Percentiles rank a stretch among this genome's conserved stretches.
These are phyloP conservation scores for Dasypogon diadema DNA, from an alignment of 2,888 invertebrate genomes.

Conservation along the genomic window DNA sequence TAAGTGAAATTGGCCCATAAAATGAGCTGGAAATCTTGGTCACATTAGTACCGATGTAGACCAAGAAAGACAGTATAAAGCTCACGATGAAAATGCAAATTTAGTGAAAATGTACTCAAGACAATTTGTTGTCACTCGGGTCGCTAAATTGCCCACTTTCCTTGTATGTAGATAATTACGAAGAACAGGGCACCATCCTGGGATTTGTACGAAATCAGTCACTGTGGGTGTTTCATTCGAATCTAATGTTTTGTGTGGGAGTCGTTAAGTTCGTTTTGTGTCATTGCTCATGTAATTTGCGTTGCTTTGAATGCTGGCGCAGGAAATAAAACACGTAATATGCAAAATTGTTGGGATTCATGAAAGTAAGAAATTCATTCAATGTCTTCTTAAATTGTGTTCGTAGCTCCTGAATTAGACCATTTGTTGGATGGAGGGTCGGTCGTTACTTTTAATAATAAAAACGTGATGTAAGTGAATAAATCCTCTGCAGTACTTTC, in stretches of 20 bases:
- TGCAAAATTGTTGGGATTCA: too few species aligned
- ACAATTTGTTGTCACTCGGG: conserved; percentile 1
- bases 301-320: background rate
- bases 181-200: background rate
- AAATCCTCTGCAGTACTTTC: too few species aligned
- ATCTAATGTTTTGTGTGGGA: conserved; percentile 3
- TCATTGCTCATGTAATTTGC: background rate
- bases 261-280: background rate
- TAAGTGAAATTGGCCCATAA: background rate
- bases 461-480: too few species aligned
- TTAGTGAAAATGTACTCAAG: background rate
- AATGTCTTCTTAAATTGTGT: too few species aligned
- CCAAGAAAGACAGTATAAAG: background rate
- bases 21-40: background rate
- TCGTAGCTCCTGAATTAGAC: too few species aligned
- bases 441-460: too few species aligned
- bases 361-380: too few species aligned
- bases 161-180: background rate
- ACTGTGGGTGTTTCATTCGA: background rate
- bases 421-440: too few species aligned
- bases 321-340: too few species aligned
- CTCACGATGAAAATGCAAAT: background rate
- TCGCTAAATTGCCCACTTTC: conserved; percentile 2
- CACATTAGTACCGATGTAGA: background rate
- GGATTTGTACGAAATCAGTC: background rate